A percentile compares a stretch with the other conserved stretches of the same genome.
Conservation (phyloP, 2,113 vertebrate species). For the Vanacampus margaritifer region DNA sequence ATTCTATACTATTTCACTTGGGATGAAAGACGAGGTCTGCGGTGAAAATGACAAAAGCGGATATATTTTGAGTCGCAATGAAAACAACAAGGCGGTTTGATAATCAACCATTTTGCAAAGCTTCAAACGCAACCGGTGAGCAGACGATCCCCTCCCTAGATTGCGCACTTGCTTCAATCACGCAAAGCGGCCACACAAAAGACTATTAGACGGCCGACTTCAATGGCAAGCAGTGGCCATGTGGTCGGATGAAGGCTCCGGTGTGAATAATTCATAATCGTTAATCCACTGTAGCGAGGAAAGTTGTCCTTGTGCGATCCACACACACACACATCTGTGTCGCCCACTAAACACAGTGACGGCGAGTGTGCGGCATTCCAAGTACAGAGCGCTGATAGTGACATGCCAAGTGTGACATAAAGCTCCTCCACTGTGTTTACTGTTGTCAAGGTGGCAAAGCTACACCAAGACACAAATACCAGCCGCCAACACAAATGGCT, state of each 20-base stretch:
- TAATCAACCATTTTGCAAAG: slow-evolving; percentile 30
- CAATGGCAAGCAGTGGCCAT: slow-evolving; percentile 46
- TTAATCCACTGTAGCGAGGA: slow-evolving; percentile 37
- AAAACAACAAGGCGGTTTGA: slow-evolving; percentile 10
- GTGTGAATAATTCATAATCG: slow-evolving; percentile 55
- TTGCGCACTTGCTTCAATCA: slow-evolving; percentile 21
- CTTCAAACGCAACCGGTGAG: slow-evolving; percentile 41
- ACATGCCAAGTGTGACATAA: slow-evolving; percentile 19
- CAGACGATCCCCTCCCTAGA: slow-evolving; percentile 43
- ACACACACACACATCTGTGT: background rate
- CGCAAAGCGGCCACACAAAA: slow-evolving; percentile 26
- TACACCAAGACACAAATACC: slow-evolving; percentile 17
- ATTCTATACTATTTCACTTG: too few relatives aligned
- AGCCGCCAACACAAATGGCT: background rate
- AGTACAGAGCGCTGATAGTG: slow-evolving; percentile 7
- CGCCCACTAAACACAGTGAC: background rate
- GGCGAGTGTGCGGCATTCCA: background rate
- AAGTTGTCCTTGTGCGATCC: slow-evolving; percentile 17
- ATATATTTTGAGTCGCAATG: background rate
- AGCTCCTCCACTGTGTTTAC: background rate
- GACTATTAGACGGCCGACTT: slow-evolving; percentile 42
- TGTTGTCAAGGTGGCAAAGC: slow-evolving; percentile 5
- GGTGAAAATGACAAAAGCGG: slow-evolving; percentile 4
- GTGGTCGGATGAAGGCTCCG: slow-evolving; percentile 36
- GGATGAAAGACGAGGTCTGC: background rate